Evolutionary conservation across 35 echinoderm and acorn worm species (phyloP).

Genomic region (Lytechinus variegatus): DNA sequence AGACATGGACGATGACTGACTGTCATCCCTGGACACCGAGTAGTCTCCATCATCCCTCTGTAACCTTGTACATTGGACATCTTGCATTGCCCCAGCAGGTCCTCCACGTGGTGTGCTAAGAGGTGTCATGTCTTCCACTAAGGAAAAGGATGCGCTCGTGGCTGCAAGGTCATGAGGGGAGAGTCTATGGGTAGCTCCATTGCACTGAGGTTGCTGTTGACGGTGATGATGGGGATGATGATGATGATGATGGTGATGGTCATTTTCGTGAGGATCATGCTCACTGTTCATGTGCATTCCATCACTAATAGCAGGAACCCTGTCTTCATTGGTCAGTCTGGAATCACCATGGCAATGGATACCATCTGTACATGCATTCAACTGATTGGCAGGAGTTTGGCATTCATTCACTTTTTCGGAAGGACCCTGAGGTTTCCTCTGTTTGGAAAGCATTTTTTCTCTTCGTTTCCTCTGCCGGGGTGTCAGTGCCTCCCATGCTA

Average conservation of each 20-base stretch:
- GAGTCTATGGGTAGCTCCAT: conserved; percentile 32
- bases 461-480: conserved; percentile 80
- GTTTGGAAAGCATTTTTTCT: conserved; percentile 71
- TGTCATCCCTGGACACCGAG: conserved; percentile 69
- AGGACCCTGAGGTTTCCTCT: neutral
- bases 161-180: conserved; percentile 51
- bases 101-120: conserved; percentile 47
- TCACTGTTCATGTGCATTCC: neutral
- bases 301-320: neutral
- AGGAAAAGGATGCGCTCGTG: conserved; percentile 73
- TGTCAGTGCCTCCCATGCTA: conserved; percentile 87
- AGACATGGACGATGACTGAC: conserved; percentile 81
- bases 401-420: neutral
- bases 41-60: conserved; percentile 19
- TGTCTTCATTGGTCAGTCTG: neutral
- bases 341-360: conserved; percentile 45
- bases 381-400: neutral
- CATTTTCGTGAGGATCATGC: neutral
- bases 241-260: conserved; percentile 26
- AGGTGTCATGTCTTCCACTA: conserved; percentile 71
- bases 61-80: conserved; percentile 4
- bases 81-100: neutral
- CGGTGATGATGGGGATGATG: neutral
- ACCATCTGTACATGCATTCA: conserved; percentile 7
- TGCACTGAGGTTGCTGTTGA: conserved; percentile 23